Percentiles rank a stretch among this genome's conserved stretches.
Evolutionary conservation across 2,888 invertebrate species (phyloP).

Genomic region (Axea sp.): DNA sequence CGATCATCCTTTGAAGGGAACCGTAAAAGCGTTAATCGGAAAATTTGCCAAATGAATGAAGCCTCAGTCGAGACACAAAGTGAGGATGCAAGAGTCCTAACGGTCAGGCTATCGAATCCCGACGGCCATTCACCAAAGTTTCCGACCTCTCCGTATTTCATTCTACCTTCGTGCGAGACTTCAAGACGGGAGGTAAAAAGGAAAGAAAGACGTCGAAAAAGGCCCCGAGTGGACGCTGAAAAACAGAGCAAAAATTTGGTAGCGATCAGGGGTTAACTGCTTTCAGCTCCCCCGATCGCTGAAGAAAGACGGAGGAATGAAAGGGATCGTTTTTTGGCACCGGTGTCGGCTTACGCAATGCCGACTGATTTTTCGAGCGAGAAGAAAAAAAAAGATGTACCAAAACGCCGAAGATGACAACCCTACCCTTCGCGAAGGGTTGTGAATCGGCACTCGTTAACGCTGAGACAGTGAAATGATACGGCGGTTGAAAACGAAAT

Average conservation of each 20-base stretch:
- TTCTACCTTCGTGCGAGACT: conserved; percentile 14
- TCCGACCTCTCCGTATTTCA: conserved; percentile 8
- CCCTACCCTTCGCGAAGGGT: conserved; percentile 48
- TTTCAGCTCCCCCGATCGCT: conserved; percentile 58
- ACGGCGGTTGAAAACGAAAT: conserved; percentile 9
- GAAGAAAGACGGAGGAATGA: conserved; percentile 55
- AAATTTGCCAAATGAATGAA: conserved; percentile 34
- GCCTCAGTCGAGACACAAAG: not conserved
- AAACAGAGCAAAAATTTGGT: conserved; percentile 40
- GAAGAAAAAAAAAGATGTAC: conserved; percentile 1
- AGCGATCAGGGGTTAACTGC: conserved; percentile 5
- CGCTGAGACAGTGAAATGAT: conserved; percentile 67
- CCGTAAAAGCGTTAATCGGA: too few species aligned
- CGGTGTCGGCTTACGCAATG: conserved; percentile 59
- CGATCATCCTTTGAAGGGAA: too few species aligned
- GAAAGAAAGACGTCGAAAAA: conserved; percentile 14
- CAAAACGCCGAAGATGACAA: conserved; percentile 34
- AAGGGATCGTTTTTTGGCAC: conserved; percentile 54
- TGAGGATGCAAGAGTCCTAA: not conserved
- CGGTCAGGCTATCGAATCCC: conserved; percentile 12
- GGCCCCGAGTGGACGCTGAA: conserved; percentile 19
- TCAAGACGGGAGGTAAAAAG: not conserved
- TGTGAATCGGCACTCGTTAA: conserved; percentile 65
- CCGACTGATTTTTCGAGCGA: conserved; percentile 34
- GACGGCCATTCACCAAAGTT: conserved; percentile 31